Base-by-base conservation (phyloP, 2,888 invertebrate species). In the Torymus aiolomorphi region DNA sequence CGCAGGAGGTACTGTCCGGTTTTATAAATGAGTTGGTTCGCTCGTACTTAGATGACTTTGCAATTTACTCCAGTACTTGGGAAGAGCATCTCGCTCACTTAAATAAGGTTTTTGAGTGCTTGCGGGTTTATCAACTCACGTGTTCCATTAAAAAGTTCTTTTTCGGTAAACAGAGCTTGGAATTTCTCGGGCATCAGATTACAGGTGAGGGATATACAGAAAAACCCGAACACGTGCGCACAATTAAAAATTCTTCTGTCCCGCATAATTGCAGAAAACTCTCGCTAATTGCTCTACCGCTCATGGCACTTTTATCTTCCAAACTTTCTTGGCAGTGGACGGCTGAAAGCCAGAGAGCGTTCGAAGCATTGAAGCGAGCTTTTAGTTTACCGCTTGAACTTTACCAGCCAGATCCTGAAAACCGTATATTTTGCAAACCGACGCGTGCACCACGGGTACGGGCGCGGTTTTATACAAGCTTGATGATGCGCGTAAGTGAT, bases 91-190 rank as follows among this genome's bases (percentile, higher is more conserved):
- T n/a, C n/a, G n/a, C n/a, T n/a, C n/a, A 77, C 11, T 16, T 71
- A 1, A 1, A n/a, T 14, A 12, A 16, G 3, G 14, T 76, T 2
- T 62, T 65, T 2, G 74, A 74, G 13, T 12, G 49, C 0, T 14
- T 65, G 1, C 31, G 52, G 0, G 31, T 66, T 16, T 81, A 82
- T 63, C 74, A 24, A 14, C 62, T 72, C 2, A 76, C 67, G 12
- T 77, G 59, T 24, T n/a, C 51, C 0, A 20, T 61, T 8, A 2
- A 20, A 0, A 79, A 79, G 16, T 79, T 54, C 49, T 31, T 12
- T 42, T 74, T 74, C 16, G 74, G 74, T 2, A 12, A 51, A 4
- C 16, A 18, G 0, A 12, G 12, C 11, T 42, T 73, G 0, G 52
- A 57, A 0, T 78, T 54, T 56, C 18, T 78, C 11, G 67, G 69